Percentiles rank a stretch among this genome's conserved stretches.
These are phyloP conservation scores for Loxodonta africana DNA, from an alignment of 2,113 vertebrate species.

Conservation along the genomic window DNA sequence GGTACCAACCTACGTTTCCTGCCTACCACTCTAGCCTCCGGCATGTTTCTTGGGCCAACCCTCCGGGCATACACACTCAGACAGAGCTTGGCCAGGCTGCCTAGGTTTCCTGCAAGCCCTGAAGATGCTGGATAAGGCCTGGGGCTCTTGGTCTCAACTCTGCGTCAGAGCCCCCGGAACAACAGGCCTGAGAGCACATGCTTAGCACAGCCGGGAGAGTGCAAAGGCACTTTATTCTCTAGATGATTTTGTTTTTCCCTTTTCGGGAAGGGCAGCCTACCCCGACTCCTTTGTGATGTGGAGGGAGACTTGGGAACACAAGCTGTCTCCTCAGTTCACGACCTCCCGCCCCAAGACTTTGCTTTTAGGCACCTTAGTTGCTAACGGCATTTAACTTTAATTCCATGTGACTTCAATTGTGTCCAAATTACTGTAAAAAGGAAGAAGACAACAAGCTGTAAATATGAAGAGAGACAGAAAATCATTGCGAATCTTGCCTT, in stretches of 20 bases:
- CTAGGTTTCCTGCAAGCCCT: neutral
- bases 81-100: neutral
- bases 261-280: conserved; percentile 41
- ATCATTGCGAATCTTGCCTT: conserved; percentile 98
- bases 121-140: neutral
- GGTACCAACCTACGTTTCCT: neutral
- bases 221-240: neutral
- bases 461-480: conserved; percentile 99
- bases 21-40: neutral
- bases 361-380: conserved; percentile 85
- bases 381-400: conserved; percentile 93
- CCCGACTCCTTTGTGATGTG: neutral
- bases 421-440: conserved; percentile 93
- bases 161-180: neutral
- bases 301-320: neutral
- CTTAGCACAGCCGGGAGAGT: neutral
- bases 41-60: neutral
- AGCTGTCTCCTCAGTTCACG: neutral
- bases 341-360: conserved; percentile 70
- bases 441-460: conserved; percentile 97
- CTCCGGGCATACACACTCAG: conserved; percentile 5
- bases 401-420: conserved; percentile 95
- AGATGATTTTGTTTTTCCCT: neutral
- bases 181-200: neutral
- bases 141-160: neutral